Conservation (phyloP, 2,797 vertebrate genomes). For the Semaprochilodus insignis region DNA sequence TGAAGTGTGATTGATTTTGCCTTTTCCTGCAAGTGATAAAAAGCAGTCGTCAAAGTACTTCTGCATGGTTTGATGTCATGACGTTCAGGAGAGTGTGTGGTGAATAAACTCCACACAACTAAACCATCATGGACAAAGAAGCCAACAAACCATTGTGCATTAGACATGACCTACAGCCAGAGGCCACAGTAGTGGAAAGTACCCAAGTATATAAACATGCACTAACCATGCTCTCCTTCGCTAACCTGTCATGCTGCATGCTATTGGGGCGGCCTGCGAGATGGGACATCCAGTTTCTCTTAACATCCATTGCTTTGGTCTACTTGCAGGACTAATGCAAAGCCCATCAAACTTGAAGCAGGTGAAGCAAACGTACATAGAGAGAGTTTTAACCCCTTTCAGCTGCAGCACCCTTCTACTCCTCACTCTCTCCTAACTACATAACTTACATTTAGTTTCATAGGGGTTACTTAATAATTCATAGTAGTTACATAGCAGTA, state of each 20-base stretch:
- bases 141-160: slow-evolving; percentile 1
- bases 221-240: slow-evolving; percentile 26
- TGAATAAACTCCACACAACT: not conserved
- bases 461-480: no score
- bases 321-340: not conserved
- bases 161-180: slow-evolving; percentile 69
- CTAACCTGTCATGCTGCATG: not conserved
- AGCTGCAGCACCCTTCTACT: not conserved
- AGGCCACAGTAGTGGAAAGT: slow-evolving; percentile 58
- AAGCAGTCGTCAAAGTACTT: not conserved
- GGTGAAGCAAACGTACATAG: no score
- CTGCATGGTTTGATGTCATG: not conserved
- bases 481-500: no score
- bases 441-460: not conserved
- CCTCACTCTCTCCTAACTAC: not conserved
- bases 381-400: no score
- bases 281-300: not conserved
- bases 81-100: not conserved
- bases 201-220: slow-evolving; percentile 24
- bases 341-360: no score
- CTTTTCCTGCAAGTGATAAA: not conserved
- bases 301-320: not conserved
- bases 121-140: not conserved
- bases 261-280: not conserved
- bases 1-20: slow-evolving; percentile 18